These are phyloP conservation scores for Rhinichthys klamathensis DNA, from an alignment of 2,113 vertebrate genomes.

Conservation along the genomic window DNA sequence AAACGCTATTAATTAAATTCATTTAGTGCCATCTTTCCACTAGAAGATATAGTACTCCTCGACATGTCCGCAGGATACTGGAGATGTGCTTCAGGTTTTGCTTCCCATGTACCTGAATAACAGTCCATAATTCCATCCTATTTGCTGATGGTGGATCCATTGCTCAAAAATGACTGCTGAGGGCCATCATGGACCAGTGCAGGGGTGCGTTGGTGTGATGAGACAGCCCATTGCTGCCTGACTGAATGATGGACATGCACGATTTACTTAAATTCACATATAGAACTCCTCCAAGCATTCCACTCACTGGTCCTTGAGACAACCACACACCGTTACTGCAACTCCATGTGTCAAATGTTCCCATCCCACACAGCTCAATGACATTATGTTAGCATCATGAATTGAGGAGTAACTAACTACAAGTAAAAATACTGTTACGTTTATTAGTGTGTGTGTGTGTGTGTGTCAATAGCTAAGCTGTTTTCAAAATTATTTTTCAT, in stretches of 20 bases:
- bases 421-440: background rate
- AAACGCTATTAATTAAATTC: background rate
- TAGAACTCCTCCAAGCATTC: background rate
- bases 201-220: background rate
- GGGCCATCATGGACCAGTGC: background rate
- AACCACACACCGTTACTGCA: background rate
- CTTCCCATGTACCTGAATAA: background rate
- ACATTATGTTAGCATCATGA: background rate
- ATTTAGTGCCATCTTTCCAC: too few relatives aligned
- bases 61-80: background rate
- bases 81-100: background rate
- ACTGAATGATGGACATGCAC: constrained; percentile 10
- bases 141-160: constrained; percentile 3
- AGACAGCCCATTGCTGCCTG: background rate
- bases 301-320: background rate
- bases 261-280: background rate
- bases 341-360: background rate
- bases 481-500: background rate
- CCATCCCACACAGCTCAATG: background rate
- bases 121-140: background rate
- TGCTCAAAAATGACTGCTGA: background rate
- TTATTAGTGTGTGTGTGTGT: background rate
- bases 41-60: background rate
- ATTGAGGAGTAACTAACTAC: background rate
- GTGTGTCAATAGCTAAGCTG: too few relatives aligned